A percentile compares a stretch with the other conserved stretches of the same genome.
Conservation (phyloP, 2,797 vertebrate genomes). For the Cuniculus paca region DNA sequence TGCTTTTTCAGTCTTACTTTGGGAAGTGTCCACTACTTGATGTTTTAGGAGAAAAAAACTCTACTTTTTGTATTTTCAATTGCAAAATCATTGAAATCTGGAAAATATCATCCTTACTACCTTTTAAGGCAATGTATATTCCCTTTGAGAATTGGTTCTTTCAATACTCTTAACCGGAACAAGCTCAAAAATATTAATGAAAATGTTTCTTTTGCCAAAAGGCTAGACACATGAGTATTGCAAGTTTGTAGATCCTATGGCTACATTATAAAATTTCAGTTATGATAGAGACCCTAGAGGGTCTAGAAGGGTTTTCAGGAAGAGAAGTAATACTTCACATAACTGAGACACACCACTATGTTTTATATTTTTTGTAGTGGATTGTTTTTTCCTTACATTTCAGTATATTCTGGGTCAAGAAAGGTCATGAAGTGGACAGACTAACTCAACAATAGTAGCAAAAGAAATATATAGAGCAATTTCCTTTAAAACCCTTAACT, state of each 20-base stretch:
- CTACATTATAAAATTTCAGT: background rate
- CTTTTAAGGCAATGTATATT: background rate
- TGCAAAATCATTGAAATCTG: conserved; percentile 59
- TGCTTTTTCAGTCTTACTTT: conserved; percentile 50
- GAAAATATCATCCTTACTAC: conserved; percentile 29
- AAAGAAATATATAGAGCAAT: background rate
- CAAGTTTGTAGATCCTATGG: background rate
- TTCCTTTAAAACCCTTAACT: conserved; percentile 22
- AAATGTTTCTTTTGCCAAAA: conserved; percentile 34
- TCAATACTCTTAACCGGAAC: conserved; percentile 43
- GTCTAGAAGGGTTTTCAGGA: background rate
- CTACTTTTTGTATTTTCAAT: conserved; percentile 41
- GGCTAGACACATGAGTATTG: background rate
- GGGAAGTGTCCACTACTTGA: conserved; percentile 53
- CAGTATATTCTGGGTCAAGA: conserved; percentile 32
- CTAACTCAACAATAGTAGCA: conserved; percentile 38
- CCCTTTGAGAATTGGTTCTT: background rate
- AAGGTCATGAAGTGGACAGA: background rate
- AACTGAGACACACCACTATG: background rate
- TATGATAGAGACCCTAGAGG: background rate
- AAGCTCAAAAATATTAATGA: conserved; percentile 54
- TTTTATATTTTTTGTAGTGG: background rate
- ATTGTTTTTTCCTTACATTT: background rate
- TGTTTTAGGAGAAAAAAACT: conserved; percentile 4
- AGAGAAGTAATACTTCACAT: background rate